Percentiles rank a stretch among this genome's conserved stretches.
phyloP scores from a whole-genome alignment of 1,140 invertebrate species.

The Mamestra configurata region DNA sequence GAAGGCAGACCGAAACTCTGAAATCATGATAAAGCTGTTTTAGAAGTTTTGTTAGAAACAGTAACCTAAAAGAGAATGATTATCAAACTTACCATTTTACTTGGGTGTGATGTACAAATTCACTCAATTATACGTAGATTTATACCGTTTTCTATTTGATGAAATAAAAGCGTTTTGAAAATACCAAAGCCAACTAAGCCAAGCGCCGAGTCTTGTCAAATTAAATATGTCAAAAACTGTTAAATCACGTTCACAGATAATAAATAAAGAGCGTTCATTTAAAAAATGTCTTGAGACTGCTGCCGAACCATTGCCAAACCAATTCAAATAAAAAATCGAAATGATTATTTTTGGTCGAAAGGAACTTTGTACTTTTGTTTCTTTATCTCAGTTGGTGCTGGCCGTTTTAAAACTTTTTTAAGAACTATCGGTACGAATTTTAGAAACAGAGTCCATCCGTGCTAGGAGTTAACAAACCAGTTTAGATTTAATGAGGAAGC shows the following conservation, averaged over 20 bases:
- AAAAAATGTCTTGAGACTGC: no score
- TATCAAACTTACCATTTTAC: conserved; percentile 36
- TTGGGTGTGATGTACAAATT: not conserved
- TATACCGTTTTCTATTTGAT: not conserved
- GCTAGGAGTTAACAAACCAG: no score
- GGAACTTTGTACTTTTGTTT: no score
- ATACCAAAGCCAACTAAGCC: conserved; percentile 20
- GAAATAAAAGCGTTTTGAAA: conserved; percentile 1
- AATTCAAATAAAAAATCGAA: no score
- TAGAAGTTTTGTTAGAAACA: not conserved
- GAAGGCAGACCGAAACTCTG: conserved; percentile 89
- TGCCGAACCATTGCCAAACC: no score
- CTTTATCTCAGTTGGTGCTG: no score
- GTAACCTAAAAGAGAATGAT: conserved; percentile 3
- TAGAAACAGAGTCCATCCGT: no score
- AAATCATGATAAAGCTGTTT: conserved; percentile 60
- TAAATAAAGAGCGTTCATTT: not conserved
- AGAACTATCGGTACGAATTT: no score
- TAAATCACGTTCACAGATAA: conserved; percentile 58
- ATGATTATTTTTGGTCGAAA: no score
- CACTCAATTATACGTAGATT: not conserved
- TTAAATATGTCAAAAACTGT: conserved; percentile 52
- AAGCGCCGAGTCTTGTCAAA: not conserved
- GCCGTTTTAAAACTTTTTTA: no score
- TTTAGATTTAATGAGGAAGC: no score